Base-by-base conservation (phyloP, 2,797 vertebrate genomes). In the Momotus momota region DNA sequence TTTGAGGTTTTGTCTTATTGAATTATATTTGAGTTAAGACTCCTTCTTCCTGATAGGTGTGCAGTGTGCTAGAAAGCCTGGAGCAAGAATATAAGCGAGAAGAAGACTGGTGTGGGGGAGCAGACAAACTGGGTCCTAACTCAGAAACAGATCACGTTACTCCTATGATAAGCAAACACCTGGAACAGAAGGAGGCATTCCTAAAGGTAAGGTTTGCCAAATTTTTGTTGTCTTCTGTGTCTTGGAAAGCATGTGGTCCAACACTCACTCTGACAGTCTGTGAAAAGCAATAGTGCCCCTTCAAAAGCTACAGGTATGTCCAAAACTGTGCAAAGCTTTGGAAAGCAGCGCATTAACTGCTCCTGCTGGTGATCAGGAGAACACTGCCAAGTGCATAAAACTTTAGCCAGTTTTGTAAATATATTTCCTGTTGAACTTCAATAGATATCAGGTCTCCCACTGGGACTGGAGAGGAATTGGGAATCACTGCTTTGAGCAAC, bases 11-110 rank as follows among this genome's bases (percentile, higher is more conserved):
- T 87, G 48, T 78, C 35, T 20, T 26, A 8, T 3, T 77, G 52
- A 71, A 38, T 57, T 51, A 11, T 15, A 33, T 54, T 65, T 0
- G 1, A 61, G 6, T 65, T 85, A 51, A 35, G 21, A 67, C 13
- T 57, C 2, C 7, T 88, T 41, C 67, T 57, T 49, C 26, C 54
- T 64, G 21, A 4, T 75, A 99, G 98, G 98, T 98, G 6, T 99
- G 99, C 97, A 99, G 99, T 7, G 99, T 99, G 54, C 97, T 99
- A 70, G 99, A 99, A 97, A 99, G 99, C 97, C 98, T 99, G 88
- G 99, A 99, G 93, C 99, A 99, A 97, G 99, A 99, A 95, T 99
- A 99, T 91, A 99, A 99, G 96, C 97, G 99, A 75, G 99, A 99
- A 67, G 99, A 99, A 96, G 99, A 99, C 97, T 99, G 99, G 99